A percentile compares a stretch with the other conserved stretches of the same genome.
phyloP scores from a whole-genome alignment of 1,140 invertebrate species.

The Oreohelix idahoensis region DNA sequence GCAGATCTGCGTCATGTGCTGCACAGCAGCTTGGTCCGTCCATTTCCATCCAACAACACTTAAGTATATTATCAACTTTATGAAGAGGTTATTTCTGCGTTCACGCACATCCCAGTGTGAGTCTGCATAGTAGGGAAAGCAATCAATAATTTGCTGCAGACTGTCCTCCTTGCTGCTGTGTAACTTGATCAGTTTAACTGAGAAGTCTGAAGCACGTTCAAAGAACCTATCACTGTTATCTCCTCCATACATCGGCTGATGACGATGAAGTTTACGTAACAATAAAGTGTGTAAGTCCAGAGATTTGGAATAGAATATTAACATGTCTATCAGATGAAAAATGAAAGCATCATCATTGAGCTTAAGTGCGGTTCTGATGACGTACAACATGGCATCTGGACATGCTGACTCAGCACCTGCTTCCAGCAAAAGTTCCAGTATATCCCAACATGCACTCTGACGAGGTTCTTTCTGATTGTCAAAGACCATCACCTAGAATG shows the following conservation, averaged over 20 bases:
- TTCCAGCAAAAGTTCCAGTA: slow-evolving; percentile 51
- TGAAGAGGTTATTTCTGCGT: slow-evolving; percentile 38
- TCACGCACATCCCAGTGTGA: slow-evolving; percentile 53
- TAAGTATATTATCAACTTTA: slow-evolving; percentile 51
- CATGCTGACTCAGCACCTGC: slow-evolving; percentile 51
- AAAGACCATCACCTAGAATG: slow-evolving; percentile 51
- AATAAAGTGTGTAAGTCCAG: slow-evolving; percentile 49
- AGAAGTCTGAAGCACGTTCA: slow-evolving; percentile 48
- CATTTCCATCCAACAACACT: slow-evolving; percentile 54
- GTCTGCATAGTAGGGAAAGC: slow-evolving; percentile 55
- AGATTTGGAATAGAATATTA: slow-evolving; percentile 45
- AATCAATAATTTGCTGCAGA: slow-evolving; percentile 46
- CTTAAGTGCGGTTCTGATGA: slow-evolving; percentile 58
- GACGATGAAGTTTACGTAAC: slow-evolving; percentile 55
- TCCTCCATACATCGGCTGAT: slow-evolving; percentile 54
- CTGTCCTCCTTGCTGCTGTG: slow-evolving; percentile 28
- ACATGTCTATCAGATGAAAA: slow-evolving; percentile 45
- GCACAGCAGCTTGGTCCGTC: slow-evolving; percentile 43
- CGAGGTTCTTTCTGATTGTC: slow-evolving; percentile 54
- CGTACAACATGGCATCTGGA: slow-evolving; percentile 59
- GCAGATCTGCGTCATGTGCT: slow-evolving; percentile 40
- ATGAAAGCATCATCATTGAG: slow-evolving; percentile 50
- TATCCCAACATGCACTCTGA: slow-evolving; percentile 56
- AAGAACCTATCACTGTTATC: slow-evolving; percentile 46
- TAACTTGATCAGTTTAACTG: slow-evolving; percentile 53